phyloP scores from a whole-genome alignment of 2,888 invertebrate species.

The Megastigmus dorsalis region DNA sequence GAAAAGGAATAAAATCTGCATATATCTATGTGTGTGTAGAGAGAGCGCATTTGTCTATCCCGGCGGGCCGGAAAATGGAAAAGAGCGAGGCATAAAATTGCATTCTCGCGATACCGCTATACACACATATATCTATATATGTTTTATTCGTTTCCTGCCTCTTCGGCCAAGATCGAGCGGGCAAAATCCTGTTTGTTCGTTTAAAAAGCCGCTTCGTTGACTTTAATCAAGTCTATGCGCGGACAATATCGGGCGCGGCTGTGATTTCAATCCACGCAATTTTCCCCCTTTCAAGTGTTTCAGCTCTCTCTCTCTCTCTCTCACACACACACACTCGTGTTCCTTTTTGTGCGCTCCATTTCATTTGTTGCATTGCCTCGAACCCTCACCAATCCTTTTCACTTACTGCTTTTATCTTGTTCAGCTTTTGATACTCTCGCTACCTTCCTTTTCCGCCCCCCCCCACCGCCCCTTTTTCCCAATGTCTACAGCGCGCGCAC shows the following conservation, averaged over 20 bases:
- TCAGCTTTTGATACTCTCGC: background rate
- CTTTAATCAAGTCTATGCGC: constrained; percentile 37
- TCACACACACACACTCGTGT: no score
- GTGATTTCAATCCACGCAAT: constrained; percentile 23
- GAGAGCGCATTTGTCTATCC: constrained; percentile 13
- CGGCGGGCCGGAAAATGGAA: constrained; percentile 45
- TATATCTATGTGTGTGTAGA: background rate
- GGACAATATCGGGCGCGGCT: constrained; percentile 15
- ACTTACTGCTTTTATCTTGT: background rate
- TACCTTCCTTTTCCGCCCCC: background rate
- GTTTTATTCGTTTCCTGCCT: background rate
- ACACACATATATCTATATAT: no score
- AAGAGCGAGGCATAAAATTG: constrained; percentile 47
- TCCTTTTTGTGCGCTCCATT: no score
- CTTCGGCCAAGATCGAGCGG: background rate
- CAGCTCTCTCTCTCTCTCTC: background rate
- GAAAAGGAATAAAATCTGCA: no score
- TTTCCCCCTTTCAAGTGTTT: background rate
- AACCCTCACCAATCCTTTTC: no score
- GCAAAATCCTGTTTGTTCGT: constrained; percentile 9
- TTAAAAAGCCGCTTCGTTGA: constrained; percentile 32
- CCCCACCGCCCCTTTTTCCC: no score
- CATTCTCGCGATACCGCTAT: background rate
- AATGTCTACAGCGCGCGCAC: background rate
- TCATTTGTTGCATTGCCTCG: background rate